phyloP scores from a whole-genome alignment of 2,888 invertebrate species.

The Aphidius colemani region DNA sequence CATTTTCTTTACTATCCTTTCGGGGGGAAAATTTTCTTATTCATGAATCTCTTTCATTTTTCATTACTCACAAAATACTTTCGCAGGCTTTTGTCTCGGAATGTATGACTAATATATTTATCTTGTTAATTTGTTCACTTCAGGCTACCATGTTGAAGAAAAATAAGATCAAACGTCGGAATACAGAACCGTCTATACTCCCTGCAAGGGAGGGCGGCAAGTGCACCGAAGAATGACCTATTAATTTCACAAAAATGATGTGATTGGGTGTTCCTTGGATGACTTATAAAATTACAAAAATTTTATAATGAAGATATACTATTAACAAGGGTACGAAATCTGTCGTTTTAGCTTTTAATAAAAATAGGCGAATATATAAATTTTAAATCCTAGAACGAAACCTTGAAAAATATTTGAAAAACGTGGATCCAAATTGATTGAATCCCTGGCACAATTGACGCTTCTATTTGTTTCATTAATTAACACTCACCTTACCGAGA shows the following conservation, averaged over 20 bases:
- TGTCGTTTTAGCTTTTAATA: conserved; percentile 2
- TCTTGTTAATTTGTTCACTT: conserved; percentile 59
- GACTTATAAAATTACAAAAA: conserved; percentile 19
- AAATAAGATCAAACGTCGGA: conserved; percentile 96
- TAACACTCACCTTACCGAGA: too few relatives aligned
- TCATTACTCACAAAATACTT: too few relatives aligned
- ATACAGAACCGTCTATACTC: conserved; percentile 80
- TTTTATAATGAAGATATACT: conserved; percentile 29
- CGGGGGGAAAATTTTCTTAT: too few relatives aligned
- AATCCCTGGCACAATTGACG: too few relatives aligned
- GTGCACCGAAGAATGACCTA: conserved; percentile 66
- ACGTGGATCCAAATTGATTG: too few relatives aligned
- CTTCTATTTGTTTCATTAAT: too few relatives aligned
- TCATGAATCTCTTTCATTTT: too few relatives aligned
- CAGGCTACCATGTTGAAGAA: conserved; percentile 99
- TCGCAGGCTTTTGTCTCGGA: conserved; percentile 28
- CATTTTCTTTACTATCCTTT: too few relatives aligned
- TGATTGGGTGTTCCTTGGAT: too few relatives aligned
- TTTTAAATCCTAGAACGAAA: too few relatives aligned
- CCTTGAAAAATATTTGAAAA: too few relatives aligned
- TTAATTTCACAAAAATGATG: conserved; percentile 49
- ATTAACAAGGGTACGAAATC: conserved; percentile 37
- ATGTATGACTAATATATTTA: conserved; percentile 55
- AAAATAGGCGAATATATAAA: too few relatives aligned
- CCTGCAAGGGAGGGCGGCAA: conserved; percentile 73